Percentiles rank a stretch among this genome's conserved stretches.
phyloP scores from a whole-genome alignment of 2,888 invertebrate genomes.

The Drosophila conformis region DNA sequence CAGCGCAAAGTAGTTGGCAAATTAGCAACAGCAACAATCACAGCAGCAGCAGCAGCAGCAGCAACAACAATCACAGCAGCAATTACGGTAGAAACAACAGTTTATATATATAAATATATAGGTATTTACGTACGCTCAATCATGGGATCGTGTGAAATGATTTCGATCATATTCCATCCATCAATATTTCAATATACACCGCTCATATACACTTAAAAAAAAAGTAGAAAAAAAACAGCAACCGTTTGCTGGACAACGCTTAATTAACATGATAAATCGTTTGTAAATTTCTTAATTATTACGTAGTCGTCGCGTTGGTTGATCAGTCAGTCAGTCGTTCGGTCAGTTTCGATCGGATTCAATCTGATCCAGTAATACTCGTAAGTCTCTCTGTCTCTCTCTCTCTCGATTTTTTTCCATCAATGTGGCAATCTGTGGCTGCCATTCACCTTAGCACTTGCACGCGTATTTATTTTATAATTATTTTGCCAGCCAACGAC shows the following conservation, averaged over 20 bases:
- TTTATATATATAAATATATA: slow-evolving; percentile 18
- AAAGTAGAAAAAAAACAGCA: slow-evolving; percentile 17
- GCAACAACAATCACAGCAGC: slow-evolving; percentile 44
- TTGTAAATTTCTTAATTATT: slow-evolving; percentile 81
- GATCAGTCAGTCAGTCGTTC: slow-evolving; percentile 33
- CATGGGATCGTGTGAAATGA: slow-evolving; percentile 77
- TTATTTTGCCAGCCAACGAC: slow-evolving; percentile 40
- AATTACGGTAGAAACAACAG: slow-evolving; percentile 41
- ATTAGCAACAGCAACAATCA: slow-evolving; percentile 67
- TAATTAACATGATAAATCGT: slow-evolving; percentile 80
- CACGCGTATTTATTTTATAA: slow-evolving; percentile 65
- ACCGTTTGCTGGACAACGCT: slow-evolving; percentile 61
- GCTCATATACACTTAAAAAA: background rate
- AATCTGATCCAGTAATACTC: slow-evolving; percentile 8
- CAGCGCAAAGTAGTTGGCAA: slow-evolving; percentile 71
- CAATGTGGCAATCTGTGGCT: slow-evolving; percentile 11
- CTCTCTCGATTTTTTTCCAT: too few relatives aligned
- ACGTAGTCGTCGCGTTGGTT: slow-evolving; percentile 63
- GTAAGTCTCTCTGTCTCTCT: slow-evolving; percentile 3
- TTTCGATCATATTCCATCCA: slow-evolving; percentile 75
- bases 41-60: slow-evolving; percentile 23
- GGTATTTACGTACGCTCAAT: slow-evolving; percentile 51
- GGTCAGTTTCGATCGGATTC: background rate
- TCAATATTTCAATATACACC: slow-evolving; percentile 63
- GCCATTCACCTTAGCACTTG: slow-evolving; percentile 76